A percentile compares a stretch with the other conserved stretches of the same genome.
Evolutionary conservation across 2,113 vertebrate species (phyloP).

Genomic region (Platysteira castanea): DNA sequence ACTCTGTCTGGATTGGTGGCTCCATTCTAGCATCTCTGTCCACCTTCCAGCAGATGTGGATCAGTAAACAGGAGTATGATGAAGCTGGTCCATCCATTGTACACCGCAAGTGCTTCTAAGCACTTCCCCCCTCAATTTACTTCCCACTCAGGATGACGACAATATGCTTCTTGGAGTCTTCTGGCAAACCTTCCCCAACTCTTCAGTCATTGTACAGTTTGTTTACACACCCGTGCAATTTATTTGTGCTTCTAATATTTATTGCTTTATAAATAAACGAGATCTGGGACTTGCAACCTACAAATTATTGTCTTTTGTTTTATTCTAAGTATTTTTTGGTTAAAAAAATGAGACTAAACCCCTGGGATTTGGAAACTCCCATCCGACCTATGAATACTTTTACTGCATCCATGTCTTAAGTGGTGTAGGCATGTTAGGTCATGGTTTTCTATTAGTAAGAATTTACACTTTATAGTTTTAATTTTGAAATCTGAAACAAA

Average conservation of each 20-base stretch:
- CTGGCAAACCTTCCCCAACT: conserved; percentile 62
- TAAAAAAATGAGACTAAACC: not conserved
- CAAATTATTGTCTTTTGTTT: not conserved
- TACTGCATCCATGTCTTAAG: not conserved
- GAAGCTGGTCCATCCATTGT: conserved; percentile 93
- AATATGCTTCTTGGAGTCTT: conserved; percentile 72
- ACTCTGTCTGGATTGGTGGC: conserved; percentile 84
- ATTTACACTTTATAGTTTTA: not conserved
- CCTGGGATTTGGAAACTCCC: not conserved
- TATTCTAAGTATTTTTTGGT: not conserved
- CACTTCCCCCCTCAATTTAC: conserved; percentile 12
- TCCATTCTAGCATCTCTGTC: conserved; percentile 84
- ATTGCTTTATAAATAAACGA: conserved; percentile 91
- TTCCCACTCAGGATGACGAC: conserved; percentile 70
- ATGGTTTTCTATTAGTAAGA: not conserved
- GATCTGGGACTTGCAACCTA: conserved; percentile 73
- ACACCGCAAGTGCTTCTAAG: conserved; percentile 93
- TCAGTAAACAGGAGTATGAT: conserved; percentile 93
- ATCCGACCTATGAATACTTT: not conserved
- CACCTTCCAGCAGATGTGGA: conserved; percentile 97
- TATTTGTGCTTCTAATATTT: conserved; percentile 86
- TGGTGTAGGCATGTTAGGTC: not conserved
- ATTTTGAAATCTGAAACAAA: not conserved
- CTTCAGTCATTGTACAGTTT: conserved; percentile 83
- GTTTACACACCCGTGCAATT: conserved; percentile 85